These are phyloP conservation scores for Polyommatus icarus DNA, from an alignment of 2,888 invertebrate species.

Conservation along the genomic window DNA sequence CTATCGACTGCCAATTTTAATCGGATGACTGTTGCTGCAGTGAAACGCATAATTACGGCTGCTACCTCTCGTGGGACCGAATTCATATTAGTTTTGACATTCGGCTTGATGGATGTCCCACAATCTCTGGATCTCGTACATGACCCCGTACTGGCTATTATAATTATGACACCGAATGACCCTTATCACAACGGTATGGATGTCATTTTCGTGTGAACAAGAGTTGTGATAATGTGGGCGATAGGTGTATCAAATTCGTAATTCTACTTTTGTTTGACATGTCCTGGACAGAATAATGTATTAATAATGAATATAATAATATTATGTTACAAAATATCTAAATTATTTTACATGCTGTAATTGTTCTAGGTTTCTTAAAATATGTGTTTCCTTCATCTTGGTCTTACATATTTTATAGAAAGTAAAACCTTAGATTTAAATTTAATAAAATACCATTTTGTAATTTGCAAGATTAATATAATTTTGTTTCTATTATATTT, in stretches of 20 bases:
- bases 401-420: background rate
- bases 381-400: background rate
- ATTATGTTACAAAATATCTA: background rate
- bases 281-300: conserved; percentile 63
- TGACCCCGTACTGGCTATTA: conserved; percentile 64
- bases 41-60: conserved; percentile 72
- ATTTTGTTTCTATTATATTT: too few species aligned
- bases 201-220: conserved; percentile 42
- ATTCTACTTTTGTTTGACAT: conserved; percentile 61
- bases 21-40: conserved; percentile 73
- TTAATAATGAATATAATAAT: conserved; percentile 41
- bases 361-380: background rate
- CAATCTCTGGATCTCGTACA: conserved; percentile 67
- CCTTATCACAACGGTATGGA: conserved; percentile 44
- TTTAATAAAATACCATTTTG: too few species aligned
- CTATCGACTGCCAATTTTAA: conserved; percentile 77
- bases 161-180: conserved; percentile 35
- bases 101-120: conserved; percentile 77
- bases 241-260: conserved; percentile 72
- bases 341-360: background rate
- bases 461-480: too few species aligned
- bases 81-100: conserved; percentile 79
- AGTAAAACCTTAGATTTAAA: background rate
- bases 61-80: conserved; percentile 73
- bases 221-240: conserved; percentile 51